Conservation (phyloP, 1,140 invertebrate species). For the Manduca sexta region DNA sequence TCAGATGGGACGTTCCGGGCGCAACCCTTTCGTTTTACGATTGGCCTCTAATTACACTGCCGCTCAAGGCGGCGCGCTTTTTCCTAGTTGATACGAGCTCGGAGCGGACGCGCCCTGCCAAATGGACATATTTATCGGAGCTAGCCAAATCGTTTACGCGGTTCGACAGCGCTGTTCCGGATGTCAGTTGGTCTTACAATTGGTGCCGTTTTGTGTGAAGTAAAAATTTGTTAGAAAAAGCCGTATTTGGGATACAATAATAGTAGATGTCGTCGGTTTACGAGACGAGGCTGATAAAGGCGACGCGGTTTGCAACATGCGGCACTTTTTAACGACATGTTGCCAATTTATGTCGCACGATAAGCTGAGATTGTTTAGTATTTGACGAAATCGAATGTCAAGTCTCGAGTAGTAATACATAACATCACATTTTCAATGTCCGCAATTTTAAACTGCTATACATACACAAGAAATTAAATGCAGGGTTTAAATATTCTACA, state of each 20-base stretch:
- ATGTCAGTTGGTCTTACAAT: slow-evolving; percentile 22
- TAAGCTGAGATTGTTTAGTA: slow-evolving; percentile 68
- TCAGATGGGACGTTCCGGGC: slow-evolving; percentile 64
- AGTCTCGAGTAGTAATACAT: too few relatives aligned
- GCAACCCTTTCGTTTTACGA: slow-evolving; percentile 68
- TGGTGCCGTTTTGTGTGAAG: slow-evolving; percentile 41
- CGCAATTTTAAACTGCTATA: too few relatives aligned
- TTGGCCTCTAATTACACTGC: slow-evolving; percentile 64
- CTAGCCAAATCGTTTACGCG: slow-evolving; percentile 49
- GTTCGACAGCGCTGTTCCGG: slow-evolving; percentile 32
- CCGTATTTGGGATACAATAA: slow-evolving; percentile 52
- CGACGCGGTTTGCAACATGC: slow-evolving; percentile 36
- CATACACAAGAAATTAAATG: too few relatives aligned
- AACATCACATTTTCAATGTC: too few relatives aligned
- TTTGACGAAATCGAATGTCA: too few relatives aligned
- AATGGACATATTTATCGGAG: slow-evolving; percentile 58
- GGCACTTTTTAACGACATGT: slow-evolving; percentile 67
- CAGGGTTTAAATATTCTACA: too few relatives aligned
- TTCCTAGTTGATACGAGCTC: slow-evolving; percentile 43
- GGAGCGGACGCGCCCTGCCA: slow-evolving; percentile 40
- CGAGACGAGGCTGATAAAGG: slow-evolving; percentile 63
- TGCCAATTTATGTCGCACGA: slow-evolving; percentile 68
- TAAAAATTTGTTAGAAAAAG: slow-evolving; percentile 60
- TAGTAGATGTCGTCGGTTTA: slow-evolving; percentile 57
- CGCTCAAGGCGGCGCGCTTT: slow-evolving; percentile 61